Evolutionary conservation across 2,797 vertebrate species (phyloP).

Genomic region (Melopsittacus undulatus): DNA sequence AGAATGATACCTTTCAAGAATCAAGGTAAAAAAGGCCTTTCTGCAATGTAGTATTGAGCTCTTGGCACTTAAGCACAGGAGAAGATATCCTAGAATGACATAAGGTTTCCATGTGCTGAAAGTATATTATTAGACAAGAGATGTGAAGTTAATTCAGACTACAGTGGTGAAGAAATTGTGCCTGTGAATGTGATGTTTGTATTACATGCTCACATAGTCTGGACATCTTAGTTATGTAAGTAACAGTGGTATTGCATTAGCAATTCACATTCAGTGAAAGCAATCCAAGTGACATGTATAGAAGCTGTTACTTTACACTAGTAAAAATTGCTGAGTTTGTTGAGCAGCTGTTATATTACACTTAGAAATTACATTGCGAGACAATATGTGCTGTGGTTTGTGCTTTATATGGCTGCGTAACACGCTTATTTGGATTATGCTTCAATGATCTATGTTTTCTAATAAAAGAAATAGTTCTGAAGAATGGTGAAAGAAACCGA

Average conservation of each 20-base stretch:
- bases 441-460: neutral
- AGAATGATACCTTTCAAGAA: neutral
- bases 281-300: neutral
- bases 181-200: neutral
- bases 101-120: neutral
- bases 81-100: neutral
- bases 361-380: neutral
- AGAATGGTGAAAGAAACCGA: neutral
- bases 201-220: neutral
- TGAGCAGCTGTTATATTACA: neutral
- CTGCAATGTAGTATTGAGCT: neutral
- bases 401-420: neutral
- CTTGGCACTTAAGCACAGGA: neutral
- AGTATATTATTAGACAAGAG: neutral
- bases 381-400: neutral
- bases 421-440: neutral
- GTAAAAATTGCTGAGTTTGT: neutral
- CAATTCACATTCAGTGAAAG: neutral
- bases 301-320: neutral
- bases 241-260: neutral
- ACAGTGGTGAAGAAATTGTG: neutral
- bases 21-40: neutral
- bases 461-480: neutral
- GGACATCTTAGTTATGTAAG: neutral
- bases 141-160: constrained; percentile 14